phyloP scores from a whole-genome alignment of 2,888 invertebrate genomes.

The Phoronis australis region DNA sequence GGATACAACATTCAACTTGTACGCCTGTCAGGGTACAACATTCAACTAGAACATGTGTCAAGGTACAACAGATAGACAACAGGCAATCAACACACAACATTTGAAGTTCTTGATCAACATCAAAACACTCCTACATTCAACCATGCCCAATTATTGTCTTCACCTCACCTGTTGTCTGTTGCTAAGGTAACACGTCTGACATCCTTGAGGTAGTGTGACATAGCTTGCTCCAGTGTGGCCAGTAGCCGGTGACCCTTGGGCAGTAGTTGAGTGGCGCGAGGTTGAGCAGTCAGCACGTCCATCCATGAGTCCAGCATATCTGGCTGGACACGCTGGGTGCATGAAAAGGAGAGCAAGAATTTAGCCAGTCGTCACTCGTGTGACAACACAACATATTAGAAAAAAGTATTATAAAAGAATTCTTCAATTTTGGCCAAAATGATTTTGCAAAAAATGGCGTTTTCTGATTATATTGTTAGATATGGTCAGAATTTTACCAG shows the following conservation, averaged over 20 bases:
- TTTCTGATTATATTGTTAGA: too few relatives aligned
- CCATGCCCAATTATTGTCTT: too few relatives aligned
- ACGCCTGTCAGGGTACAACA: too few relatives aligned
- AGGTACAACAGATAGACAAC: neutral
- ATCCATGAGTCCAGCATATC: constrained; percentile 71
- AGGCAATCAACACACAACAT: neutral
- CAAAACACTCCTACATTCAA: neutral
- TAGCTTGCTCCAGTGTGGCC: constrained; percentile 43
- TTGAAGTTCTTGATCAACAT: neutral
- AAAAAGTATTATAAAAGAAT: neutral
- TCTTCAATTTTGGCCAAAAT: neutral
- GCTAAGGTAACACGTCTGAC: constrained; percentile 59
- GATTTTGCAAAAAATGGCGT: neutral
- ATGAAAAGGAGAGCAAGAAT: too few relatives aligned
- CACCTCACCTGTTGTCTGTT: constrained; percentile 47
- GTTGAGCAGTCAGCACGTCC: constrained; percentile 66
- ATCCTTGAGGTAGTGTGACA: constrained; percentile 67
- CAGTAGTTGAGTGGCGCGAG: constrained; percentile 71
- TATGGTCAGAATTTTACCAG: too few relatives aligned
- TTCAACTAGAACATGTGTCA: too few relatives aligned
- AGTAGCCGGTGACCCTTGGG: constrained; percentile 53
- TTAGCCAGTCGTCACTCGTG: too few relatives aligned
- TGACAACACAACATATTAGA: neutral
- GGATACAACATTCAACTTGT: too few relatives aligned
- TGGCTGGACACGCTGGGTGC: too few relatives aligned